Percentiles rank a stretch among this genome's conserved stretches.
Evolutionary conservation across 2,113 vertebrate species (phyloP).

Genomic region (Sapayoa aenigma): DNA sequence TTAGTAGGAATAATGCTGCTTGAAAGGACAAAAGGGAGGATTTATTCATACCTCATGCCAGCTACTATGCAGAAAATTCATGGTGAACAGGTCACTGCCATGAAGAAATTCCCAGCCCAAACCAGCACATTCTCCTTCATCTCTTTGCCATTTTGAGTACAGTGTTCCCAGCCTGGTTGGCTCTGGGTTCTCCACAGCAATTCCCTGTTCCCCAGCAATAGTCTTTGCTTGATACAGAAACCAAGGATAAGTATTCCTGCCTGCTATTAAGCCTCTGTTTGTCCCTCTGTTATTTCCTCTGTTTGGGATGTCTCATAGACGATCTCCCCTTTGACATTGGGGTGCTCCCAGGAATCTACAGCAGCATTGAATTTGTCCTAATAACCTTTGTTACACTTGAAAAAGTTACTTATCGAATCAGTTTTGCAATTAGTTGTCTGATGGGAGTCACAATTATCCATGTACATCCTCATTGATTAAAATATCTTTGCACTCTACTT

Average conservation of each 20-base stretch:
- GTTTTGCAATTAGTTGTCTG: background rate
- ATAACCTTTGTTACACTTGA: background rate
- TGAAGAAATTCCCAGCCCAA: background rate
- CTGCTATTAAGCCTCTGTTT: fast-evolving
- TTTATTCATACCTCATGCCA: background rate
- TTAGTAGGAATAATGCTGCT: background rate
- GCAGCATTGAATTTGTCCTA: background rate
- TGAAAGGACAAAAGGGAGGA: background rate
- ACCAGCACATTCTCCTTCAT: background rate
- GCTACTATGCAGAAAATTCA: background rate
- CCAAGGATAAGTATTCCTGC: background rate
- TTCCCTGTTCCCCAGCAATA: background rate
- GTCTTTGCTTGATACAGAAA: background rate
- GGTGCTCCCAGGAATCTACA: background rate
- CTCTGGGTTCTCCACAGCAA: fast-evolving
- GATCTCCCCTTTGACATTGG: background rate
- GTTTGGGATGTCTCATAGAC: background rate
- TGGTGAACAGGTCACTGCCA: background rate
- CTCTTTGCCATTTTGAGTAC: background rate
- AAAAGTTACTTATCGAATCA: background rate
- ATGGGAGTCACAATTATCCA: background rate
- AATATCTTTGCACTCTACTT: background rate
- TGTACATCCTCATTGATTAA: background rate
- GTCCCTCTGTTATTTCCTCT: no score
- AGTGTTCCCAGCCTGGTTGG: background rate